These are phyloP conservation scores for Scaptomyza pallida DNA, from an alignment of 1,140 invertebrate genomes.

Conservation along the genomic window DNA sequence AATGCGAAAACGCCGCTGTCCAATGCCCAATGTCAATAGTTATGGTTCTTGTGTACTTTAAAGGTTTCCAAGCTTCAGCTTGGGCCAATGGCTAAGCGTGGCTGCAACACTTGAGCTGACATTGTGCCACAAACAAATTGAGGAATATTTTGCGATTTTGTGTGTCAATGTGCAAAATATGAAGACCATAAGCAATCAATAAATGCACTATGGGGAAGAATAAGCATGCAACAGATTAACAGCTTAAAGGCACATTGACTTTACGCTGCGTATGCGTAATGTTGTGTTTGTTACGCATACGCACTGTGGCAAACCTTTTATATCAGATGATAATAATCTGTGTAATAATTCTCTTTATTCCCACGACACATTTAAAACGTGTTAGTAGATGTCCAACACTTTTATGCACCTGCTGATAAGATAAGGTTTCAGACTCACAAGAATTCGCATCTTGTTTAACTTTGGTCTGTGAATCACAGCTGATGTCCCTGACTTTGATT, in stretches of 20 bases:
- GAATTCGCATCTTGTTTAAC: neutral
- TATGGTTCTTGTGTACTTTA: constrained; percentile 55
- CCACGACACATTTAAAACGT: too few species aligned
- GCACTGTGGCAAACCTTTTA: neutral
- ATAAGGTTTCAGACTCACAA: neutral
- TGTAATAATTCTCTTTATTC: too few species aligned
- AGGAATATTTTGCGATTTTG: constrained; percentile 53
- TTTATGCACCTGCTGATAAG: neutral
- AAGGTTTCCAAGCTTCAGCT: constrained; percentile 54
- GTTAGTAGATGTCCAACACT: too few species aligned
- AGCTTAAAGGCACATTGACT: constrained; percentile 19
- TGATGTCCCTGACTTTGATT: neutral
- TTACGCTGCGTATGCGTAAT: constrained; percentile 38
- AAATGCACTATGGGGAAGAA: constrained; percentile 7
- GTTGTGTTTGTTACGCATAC: constrained; percentile 18
- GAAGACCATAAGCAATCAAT: constrained; percentile 35
- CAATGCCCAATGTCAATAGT: constrained; percentile 77
- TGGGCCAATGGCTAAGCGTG: neutral
- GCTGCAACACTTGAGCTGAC: constrained; percentile 33
- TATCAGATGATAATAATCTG: too few species aligned
- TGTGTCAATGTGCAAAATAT: constrained; percentile 71
- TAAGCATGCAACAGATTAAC: neutral
- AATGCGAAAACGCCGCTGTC: constrained; percentile 21
- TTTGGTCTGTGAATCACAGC: neutral
- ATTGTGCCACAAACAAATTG: constrained; percentile 47